phyloP scores from a whole-genome alignment of 2,797 vertebrate species.

The Valencia hispanica region DNA sequence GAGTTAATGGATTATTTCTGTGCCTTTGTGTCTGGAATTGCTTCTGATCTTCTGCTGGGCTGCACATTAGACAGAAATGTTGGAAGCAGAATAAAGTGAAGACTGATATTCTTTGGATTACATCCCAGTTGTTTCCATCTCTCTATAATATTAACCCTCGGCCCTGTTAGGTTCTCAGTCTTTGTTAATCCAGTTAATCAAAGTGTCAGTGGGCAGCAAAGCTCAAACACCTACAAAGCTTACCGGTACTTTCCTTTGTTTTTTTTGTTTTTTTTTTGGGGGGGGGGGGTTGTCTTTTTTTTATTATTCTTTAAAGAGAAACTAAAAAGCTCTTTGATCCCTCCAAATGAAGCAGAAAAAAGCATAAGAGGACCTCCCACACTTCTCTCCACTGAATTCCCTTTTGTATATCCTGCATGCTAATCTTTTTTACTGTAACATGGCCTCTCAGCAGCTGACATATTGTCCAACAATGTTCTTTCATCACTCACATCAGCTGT shows the following conservation, averaged over 20 bases:
- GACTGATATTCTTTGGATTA: conserved; percentile 1
- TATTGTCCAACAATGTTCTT: neutral
- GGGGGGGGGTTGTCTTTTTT: no score
- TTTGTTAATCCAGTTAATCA: conserved; percentile 31
- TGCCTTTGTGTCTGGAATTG: neutral
- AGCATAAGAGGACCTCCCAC: conserved; percentile 58
- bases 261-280: neutral
- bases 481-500: conserved; percentile 2
- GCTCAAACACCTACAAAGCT: conserved; percentile 26
- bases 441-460: conserved; percentile 4
- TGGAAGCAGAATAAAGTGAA: neutral
- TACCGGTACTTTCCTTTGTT: neutral
- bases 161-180: conserved; percentile 17
- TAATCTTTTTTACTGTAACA: conserved; percentile 37
- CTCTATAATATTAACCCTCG: neutral
- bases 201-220: conserved; percentile 16
- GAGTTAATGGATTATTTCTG: neutral
- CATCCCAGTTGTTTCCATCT: neutral
- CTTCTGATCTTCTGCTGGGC: neutral
- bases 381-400: neutral
- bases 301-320: no score
- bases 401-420: conserved; percentile 24
- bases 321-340: conserved; percentile 47
- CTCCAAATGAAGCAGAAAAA: conserved; percentile 41
- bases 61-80: neutral